Base-by-base conservation (phyloP, 2,888 invertebrate genomes). In the Erebia epiphron region DNA sequence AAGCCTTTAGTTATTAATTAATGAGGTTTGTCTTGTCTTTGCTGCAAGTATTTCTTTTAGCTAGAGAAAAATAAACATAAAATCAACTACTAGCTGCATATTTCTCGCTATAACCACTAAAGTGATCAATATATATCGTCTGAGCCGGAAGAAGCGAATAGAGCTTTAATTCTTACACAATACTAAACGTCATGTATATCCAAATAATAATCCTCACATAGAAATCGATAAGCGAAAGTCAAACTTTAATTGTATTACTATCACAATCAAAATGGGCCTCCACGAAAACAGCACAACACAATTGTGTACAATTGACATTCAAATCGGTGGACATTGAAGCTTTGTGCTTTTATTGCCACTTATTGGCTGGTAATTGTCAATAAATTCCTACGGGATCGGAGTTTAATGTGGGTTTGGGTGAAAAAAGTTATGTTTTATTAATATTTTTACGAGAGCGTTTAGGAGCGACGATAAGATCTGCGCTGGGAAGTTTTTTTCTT, bases 361-460 rank as follows among this genome's bases (percentile, higher is more conserved):
- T 91, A 93, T 93, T 93, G 92, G 91, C 85, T 86, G 89, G 90
- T 93, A 93, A 93, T 93, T 93, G 92, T 91, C 92, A 92, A 93
- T 93, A 93, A 92, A 93, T 92, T 92, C 85, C 91, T 91, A 91
- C 89, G 91, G 92, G 93, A 92, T 89, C 86, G 87, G 86, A 89
- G 85, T 89, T 92, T 91, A 92, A 93, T 93, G 92, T 93, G 93
- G 93, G 93, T 92, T 92, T 93, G 91, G 89, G 92, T 91, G 89
- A 79, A 91, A 93, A 92, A 93, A 92, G 91, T 92, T 92, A 91
- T 92, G 90, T 93, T 93, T 93, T 93, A 93, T 93, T 93, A 93
- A 93, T 93, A 93, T 93, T 93, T 92, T 93, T 93, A 93, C 92
- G 92, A 92, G 92, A 93, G 83, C 92, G 90, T 92, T 93, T 93